These are phyloP conservation scores for Volucella inflata DNA, from an alignment of 2,888 invertebrate species.

Conservation along the genomic window DNA sequence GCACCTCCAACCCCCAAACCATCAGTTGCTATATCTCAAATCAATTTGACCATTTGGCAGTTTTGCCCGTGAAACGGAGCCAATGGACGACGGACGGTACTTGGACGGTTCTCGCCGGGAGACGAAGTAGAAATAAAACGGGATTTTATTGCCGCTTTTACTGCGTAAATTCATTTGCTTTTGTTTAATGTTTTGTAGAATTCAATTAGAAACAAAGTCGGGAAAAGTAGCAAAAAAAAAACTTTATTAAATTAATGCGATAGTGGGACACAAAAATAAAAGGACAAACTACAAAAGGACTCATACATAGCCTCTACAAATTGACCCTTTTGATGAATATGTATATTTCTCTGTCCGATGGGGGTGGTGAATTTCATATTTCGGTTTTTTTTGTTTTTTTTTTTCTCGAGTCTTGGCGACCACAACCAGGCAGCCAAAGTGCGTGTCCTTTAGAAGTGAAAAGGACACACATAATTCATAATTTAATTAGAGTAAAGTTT, in stretches of 20 bases:
- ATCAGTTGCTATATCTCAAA: conserved; percentile 49
- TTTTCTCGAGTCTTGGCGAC: conserved; percentile 46
- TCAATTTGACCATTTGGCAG: conserved; percentile 71
- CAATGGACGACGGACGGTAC: not conserved
- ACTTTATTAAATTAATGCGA: conserved; percentile 71
- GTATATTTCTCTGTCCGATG: conserved; percentile 45
- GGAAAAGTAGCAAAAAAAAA: conserved; percentile 8
- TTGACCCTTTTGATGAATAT: conserved; percentile 73
- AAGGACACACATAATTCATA: conserved; percentile 76
- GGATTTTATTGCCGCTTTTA: conserved; percentile 70
- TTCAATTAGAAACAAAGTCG: conserved; percentile 71
- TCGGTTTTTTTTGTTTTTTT: conserved; percentile 20
- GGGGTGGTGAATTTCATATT: not conserved
- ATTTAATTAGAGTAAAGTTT: conserved; percentile 75
- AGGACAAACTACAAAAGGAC: not conserved
- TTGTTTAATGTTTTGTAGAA: conserved; percentile 74
- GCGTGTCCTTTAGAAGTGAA: conserved; percentile 73
- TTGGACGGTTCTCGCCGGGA: conserved; percentile 9
- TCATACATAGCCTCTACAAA: conserved; percentile 33
- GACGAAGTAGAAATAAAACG: conserved; percentile 59
- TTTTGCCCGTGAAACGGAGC: not conserved
- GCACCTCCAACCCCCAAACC: conserved; percentile 26
- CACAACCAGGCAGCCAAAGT: conserved; percentile 21
- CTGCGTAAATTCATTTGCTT: conserved; percentile 69
- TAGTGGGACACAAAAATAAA: conserved; percentile 49